Conservation (phyloP, 2,888 invertebrate genomes). For the Agrotis ipsilon region DNA sequence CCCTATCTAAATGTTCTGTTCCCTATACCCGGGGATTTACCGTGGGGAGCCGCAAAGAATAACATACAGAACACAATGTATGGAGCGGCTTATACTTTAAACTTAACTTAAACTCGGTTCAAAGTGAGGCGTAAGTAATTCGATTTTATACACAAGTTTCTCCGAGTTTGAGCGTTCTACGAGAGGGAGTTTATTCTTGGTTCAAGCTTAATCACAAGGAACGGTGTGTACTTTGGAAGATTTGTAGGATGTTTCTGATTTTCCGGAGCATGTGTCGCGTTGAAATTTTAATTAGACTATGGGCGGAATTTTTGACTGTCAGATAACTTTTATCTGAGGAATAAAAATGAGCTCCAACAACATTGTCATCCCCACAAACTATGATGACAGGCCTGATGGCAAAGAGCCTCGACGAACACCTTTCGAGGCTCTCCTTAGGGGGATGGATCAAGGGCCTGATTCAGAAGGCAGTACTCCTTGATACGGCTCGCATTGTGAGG, state of each 20-base stretch:
- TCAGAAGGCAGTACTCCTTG: no score
- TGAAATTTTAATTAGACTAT: conserved; percentile 5
- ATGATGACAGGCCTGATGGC: no score
- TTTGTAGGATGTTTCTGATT: background rate
- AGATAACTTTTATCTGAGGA: no score
- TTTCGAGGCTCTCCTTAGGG: no score
- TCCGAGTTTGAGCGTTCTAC: conserved; percentile 22
- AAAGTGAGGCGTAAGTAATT: conserved; percentile 58
- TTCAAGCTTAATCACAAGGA: conserved; percentile 41
- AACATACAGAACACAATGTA: conserved; percentile 44
- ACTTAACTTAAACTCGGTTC: conserved; percentile 46
- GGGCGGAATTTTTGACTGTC: no score
- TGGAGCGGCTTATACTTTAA: conserved; percentile 44
- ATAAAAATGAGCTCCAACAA: no score
- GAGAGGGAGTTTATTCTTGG: conserved; percentile 34
- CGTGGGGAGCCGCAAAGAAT: conserved; percentile 45
- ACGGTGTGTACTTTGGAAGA: conserved; percentile 19
- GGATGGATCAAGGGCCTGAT: no score
- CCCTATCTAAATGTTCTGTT: conserved; percentile 35
- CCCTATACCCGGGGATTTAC: conserved; percentile 31
- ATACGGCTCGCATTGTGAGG: no score
- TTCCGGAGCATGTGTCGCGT: background rate
- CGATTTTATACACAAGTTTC: conserved; percentile 54
- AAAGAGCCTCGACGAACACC: no score
- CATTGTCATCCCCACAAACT: no score